phyloP scores from a whole-genome alignment of 1,140 invertebrate species.

The Trichogramma pretiosum region DNA sequence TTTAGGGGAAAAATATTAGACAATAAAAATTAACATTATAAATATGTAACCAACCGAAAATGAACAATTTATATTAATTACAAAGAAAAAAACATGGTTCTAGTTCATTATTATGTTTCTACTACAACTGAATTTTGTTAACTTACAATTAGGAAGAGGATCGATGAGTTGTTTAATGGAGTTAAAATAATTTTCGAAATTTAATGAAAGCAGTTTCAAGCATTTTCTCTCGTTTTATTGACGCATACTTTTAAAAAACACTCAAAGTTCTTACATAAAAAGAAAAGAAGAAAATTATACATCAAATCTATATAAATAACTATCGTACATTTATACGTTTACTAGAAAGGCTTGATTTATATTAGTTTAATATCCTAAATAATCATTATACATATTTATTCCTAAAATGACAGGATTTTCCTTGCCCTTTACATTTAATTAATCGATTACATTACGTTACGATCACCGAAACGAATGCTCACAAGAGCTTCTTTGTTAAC shows the following conservation, averaged over 20 bases:
- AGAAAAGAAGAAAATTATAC: conserved; percentile 23
- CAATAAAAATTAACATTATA: no score
- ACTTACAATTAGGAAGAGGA: no score
- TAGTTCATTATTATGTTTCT: no score
- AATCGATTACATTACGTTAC: conserved; percentile 11
- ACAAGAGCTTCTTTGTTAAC: conserved; percentile 16
- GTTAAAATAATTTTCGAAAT: no score
- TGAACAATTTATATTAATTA: no score
- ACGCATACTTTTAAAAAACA: conserved; percentile 32
- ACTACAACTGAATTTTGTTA: no score
- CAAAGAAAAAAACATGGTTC: no score
- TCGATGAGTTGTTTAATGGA: no score
- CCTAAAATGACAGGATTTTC: conserved; percentile 7
- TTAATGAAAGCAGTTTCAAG: conserved; percentile 24
- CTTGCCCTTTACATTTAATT: conserved; percentile 8
- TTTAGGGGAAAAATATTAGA: no score
- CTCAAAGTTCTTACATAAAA: conserved; percentile 29
- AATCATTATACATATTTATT: background rate
- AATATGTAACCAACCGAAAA: no score
- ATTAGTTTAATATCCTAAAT: conserved; percentile 9
- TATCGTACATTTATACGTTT: conserved; percentile 22
- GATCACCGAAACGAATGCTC: conserved; percentile 17
- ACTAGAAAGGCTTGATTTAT: no score
- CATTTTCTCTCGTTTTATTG: conserved; percentile 30
- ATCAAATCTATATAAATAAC: conserved; percentile 18